Base-by-base conservation (phyloP, 2,113 vertebrate species). In the Carassius gibelio region DNA sequence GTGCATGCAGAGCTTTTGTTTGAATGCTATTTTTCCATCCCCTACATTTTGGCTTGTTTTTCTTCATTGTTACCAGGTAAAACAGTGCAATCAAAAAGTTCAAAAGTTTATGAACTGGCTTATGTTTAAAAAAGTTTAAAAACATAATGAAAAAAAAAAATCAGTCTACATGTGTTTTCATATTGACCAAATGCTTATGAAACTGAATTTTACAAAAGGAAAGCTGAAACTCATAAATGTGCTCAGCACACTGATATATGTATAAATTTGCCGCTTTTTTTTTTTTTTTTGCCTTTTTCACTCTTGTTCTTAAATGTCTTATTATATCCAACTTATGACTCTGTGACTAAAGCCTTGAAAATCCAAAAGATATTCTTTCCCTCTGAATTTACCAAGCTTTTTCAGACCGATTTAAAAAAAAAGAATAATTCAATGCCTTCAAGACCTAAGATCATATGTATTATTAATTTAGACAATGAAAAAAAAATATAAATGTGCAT, bases 1-100 rank as follows among this genome's bases (percentile, higher is more conserved):
- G 88, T 87, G 81, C 61, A 52, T 76, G 68, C 59, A 59, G n/a
- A 85, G 9, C 26, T 23, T 81, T 85, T 36, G n/a, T 75, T 57
- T 75, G 52, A 64, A 52, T 77, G 38, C 15, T 52, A 6, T 79
- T 84, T 36, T 59, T 76, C 23, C 84, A 68, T 87, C 26, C 50
- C 34, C 15, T 61, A 57, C 30, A 69, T 21, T 64, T 69, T 57
- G 21, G 59, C n/a, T 68, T 19, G 26, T 38, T 78, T 77, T 77
- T 30, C 62, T 69, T 5, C 13, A 2, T 72, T n/a, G 8, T 71
- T 71, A 71, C 30, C 8, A 57, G 57, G 30, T 59, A 78, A 57
- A 61, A 59, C 6, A 30, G 10, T 17, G 75, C 15, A 55, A 15
- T 15, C 42, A 26, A 75, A 6, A 48, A 48, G 10, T 48, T 48